Conservation (phyloP, 2,797 vertebrate genomes). For the Sebastiscus albofasciatus region DNA sequence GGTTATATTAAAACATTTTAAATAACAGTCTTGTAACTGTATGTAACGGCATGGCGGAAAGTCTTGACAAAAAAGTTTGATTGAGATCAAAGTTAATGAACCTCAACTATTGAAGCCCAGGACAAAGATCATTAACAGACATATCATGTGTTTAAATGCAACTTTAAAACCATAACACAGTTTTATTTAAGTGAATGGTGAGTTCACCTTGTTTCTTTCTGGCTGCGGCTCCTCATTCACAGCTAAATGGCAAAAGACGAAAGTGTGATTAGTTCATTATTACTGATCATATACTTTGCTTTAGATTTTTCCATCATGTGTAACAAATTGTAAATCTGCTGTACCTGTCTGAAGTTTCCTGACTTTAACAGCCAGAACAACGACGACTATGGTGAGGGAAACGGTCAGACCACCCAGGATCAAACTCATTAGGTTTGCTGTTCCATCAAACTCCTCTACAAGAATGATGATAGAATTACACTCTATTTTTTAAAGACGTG, state of each 20-base stretch:
- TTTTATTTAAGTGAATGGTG: not conserved
- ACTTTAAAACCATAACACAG: not conserved
- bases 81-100: not conserved
- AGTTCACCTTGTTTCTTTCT: slow-evolving; percentile 4
- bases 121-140: rapidly evolving
- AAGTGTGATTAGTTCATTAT: not conserved
- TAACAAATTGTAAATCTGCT: not conserved
- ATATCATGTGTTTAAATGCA: rapidly evolving
- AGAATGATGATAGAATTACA: not conserved
- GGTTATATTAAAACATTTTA: too few species aligned
- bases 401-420: not conserved
- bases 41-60: too few species aligned
- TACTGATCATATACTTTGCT: not conserved
- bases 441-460: not conserved
- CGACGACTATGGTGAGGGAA: not conserved
- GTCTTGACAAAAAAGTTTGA: too few species aligned
- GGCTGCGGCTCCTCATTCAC: not conserved
- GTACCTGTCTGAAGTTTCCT: slow-evolving; percentile 2
- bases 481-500: not conserved
- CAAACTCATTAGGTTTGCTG: not conserved
- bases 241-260: slow-evolving; percentile 2
- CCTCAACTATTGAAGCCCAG: not conserved
- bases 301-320: not conserved
- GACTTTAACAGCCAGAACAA: not conserved
- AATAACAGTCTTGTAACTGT: too few species aligned